Evolutionary conservation across 2,797 vertebrate species (phyloP).

Genomic region (Danio tinwini): DNA sequence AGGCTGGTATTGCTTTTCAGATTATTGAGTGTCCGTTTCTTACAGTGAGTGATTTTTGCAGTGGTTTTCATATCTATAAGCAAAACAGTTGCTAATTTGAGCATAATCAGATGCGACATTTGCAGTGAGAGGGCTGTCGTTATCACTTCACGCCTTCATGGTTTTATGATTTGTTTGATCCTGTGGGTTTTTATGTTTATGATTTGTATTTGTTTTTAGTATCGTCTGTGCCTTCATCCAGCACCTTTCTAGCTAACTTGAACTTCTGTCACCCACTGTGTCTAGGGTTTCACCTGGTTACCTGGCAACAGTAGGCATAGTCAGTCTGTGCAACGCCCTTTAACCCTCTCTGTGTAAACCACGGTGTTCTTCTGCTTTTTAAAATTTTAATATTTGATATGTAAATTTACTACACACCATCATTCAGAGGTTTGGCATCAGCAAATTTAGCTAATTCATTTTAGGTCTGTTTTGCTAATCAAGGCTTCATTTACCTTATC

Average conservation of each 20-base stretch:
- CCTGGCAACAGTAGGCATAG: slow-evolving; percentile 63
- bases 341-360: slow-evolving; percentile 41
- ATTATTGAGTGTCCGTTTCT: background rate
- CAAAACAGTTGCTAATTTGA: slow-evolving; percentile 44
- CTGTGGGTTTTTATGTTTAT: background rate
- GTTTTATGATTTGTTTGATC: background rate
- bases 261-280: background rate
- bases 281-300: slow-evolving; percentile 58
- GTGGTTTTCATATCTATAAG: slow-evolving; percentile 35
- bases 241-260: background rate
- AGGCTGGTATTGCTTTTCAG: background rate
- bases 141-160: background rate
- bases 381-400: background rate
- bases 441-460: background rate
- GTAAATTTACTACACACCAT: background rate
- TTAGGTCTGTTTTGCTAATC: background rate
- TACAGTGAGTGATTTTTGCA: slow-evolving; percentile 1
- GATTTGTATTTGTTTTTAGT: background rate
- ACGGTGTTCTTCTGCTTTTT: slow-evolving; percentile 26
- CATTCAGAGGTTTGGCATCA: background rate
- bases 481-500: background rate
- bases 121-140: background rate
- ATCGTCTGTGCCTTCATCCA: background rate
- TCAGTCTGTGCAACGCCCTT: slow-evolving; percentile 49
- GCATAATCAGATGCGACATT: slow-evolving; percentile 38